Percentiles rank a stretch among this genome's conserved stretches.
These are phyloP conservation scores for Drymonia ruficornis DNA, from an alignment of 2,888 invertebrate species.

Conservation along the genomic window DNA sequence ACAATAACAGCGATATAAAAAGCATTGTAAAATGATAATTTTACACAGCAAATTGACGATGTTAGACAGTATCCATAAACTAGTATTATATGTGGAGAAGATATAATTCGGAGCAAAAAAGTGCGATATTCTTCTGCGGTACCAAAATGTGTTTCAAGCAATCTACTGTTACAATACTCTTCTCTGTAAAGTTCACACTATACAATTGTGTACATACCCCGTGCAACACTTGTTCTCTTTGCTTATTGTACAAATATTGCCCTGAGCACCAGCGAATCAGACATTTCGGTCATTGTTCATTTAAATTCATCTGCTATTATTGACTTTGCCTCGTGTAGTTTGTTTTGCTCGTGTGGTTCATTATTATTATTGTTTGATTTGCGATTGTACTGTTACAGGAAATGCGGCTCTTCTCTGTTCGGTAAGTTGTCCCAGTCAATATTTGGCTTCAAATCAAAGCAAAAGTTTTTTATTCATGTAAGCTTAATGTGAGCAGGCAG, in stretches of 20 bases:
- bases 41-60: background rate
- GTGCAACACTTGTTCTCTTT: constrained; percentile 16
- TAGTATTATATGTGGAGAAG: too few species aligned
- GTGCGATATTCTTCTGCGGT: too few species aligned
- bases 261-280: constrained; percentile 23
- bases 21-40: background rate
- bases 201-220: constrained; percentile 11
- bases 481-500: too few species aligned
- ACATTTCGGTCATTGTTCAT: constrained; percentile 27
- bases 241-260: constrained; percentile 26
- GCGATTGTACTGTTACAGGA: constrained; percentile 44
- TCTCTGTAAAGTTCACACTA: background rate
- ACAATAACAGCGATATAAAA: constrained; percentile 1
- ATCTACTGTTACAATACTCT: too few species aligned
- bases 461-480: too few species aligned
- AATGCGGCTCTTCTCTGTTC: constrained; percentile 29
- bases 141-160: too few species aligned
- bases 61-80: background rate
- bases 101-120: too few species aligned
- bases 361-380: constrained; percentile 15
- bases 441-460: too few species aligned
- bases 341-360: constrained; percentile 4
- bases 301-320: constrained; percentile 25
- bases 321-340: constrained; percentile 12
- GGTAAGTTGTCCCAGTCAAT: constrained; percentile 21